Base-by-base conservation (phyloP, 2,888 invertebrate genomes). In the Calliopum simillimum region DNA sequence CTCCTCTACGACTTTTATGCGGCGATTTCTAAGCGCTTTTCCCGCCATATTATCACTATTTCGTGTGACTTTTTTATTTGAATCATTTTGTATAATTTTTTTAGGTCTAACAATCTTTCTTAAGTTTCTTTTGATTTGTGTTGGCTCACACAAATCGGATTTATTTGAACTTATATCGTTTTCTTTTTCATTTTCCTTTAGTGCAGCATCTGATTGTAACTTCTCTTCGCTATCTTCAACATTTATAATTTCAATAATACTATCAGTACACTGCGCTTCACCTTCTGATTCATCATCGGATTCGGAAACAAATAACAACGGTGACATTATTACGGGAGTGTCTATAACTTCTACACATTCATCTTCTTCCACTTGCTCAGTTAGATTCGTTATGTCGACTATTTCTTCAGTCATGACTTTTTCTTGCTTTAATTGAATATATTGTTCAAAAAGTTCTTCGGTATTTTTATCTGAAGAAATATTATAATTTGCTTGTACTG, bases 271-370 rank as follows among this genome's bases (percentile, higher is more conserved):
- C 19, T 56, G 41, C 2, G 53, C 49, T 13, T 68, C 68, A 25
- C 33, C 33, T 33, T 19, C 59, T 12, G 56, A 49, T 3, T 80
- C 79, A 4, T 75, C 72, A 5, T 84, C 84, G 0, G 83, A 78
- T 43, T 85, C 86, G 0, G 85, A 84, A 59, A 79, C 80, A 23
- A 84, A 80, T 4, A 85, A 12, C 59, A 86, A 73, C 0, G 85
- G 85, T 2, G 86, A 84, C 86, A 86, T 85, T 14, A 79, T 76
- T 41, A 80, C 69, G 0, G 76, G 74, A 16, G 83, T 84, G 25
- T 85, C 84, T 5, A 80, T 80, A 8, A 74, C 72, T 43, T 84
- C 80, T 2, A 75, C 74, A 6, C 76, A 46, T 4, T 77, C 78
- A n/a, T 73, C 71, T 53, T 71, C 69, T 4, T 68, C 44, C 66